Conservation (phyloP, 1,140 invertebrate genomes). For the Atta cephalotes region DNA sequence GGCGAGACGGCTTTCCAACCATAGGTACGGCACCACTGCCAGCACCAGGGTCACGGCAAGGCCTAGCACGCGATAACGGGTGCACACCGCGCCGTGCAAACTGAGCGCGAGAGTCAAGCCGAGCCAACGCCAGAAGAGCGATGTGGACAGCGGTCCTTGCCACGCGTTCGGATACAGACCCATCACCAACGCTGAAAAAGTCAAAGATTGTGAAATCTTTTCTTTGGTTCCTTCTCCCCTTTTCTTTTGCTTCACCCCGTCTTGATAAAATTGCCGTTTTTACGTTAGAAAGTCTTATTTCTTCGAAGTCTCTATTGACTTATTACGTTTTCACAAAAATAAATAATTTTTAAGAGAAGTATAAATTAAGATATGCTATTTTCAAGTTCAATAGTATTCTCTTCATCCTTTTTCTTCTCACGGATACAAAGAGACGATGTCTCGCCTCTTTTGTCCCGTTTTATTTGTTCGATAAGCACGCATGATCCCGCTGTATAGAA, state of each 20-base stretch:
- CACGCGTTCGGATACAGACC: slow-evolving; percentile 84
- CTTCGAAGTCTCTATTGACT: not conserved
- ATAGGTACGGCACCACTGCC: slow-evolving; percentile 83
- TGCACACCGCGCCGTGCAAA: slow-evolving; percentile 84
- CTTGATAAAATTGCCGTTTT: not conserved
- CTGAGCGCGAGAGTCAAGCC: slow-evolving; percentile 84
- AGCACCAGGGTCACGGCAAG: slow-evolving; percentile 82
- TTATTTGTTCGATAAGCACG: not conserved
- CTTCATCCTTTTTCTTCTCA: not conserved
- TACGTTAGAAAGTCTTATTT: too few relatives aligned
- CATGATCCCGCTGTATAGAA: not conserved
- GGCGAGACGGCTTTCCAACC: slow-evolving; percentile 82
- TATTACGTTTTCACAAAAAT: not conserved
- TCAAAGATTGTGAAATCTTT: not conserved
- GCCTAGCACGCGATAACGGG: slow-evolving; percentile 83
- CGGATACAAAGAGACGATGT: not conserved
- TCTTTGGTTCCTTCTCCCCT: not conserved
- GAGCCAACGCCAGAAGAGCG: slow-evolving; percentile 85
- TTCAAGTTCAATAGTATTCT: not conserved
- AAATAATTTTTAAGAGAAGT: not conserved
- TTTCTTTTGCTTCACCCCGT: not conserved
- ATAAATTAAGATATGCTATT: slow-evolving; percentile 15
- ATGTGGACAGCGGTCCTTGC: slow-evolving; percentile 85
- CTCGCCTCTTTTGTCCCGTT: not conserved
- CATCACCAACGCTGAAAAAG: slow-evolving; percentile 83